Base-by-base conservation (phyloP, 2,888 invertebrate genomes). In the Pterostichus madidus region DNA sequence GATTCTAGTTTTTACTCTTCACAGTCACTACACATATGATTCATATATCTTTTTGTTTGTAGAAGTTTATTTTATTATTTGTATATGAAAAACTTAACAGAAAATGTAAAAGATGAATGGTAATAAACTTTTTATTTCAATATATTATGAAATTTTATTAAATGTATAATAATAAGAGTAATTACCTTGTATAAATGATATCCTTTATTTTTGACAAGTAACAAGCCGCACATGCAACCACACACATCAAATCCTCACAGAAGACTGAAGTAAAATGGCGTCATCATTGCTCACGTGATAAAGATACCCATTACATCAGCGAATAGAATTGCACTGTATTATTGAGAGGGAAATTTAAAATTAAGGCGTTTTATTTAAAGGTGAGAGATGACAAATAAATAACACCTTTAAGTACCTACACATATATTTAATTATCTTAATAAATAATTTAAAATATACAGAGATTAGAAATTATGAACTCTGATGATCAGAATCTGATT, bases 251-350 rank as follows among this genome's bases (percentile, higher is more conserved):
- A 80, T 84, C 85, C 86, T 86, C 85, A 81, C 85, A 84, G 86
- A 84, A 85, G 86, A 88, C 88, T 88, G 86, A 85, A 85, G 79
- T 46, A 84, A 86, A 86, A 86, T 85, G 86, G 86, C 86, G 86
- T 84, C 84, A 68, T 15, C 49, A 24, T 24, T 44, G 80, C n/a
- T 84, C 83, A 85, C 84, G 76, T 81, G 83, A 83, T 73, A 75
- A 77, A 49, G 80, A 81, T 64, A 76, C 52, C 61, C 17, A 35
- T 46, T 24, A 39, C 4, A 32, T 31, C 24, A 61, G 15, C 77
- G 68, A 76, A 83, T 77, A 17, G 68, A 11, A 53, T 11, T 52
- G n/a, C 15, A 7, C n/a, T 17, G 11, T n/a, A n/a, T 5, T 24
- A 68, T 5, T 52, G n/a, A 52, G 83, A 32, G 83, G 77, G 52